These are phyloP conservation scores for Nilaparvata lugens DNA, from an alignment of 1,140 invertebrate species.

Conservation along the genomic window DNA sequence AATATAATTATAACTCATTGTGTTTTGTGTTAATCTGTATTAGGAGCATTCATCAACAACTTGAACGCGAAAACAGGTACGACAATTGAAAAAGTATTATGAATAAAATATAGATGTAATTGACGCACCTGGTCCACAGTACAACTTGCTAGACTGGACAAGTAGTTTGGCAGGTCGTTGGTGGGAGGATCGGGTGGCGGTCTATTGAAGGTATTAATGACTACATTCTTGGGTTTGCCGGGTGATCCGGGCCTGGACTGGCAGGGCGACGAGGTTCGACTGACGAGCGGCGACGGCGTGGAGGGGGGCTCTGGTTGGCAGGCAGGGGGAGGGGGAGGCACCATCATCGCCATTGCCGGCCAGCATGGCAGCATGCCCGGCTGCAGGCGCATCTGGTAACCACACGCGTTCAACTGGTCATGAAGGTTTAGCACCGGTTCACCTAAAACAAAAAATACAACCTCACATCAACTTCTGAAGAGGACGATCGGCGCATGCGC, in stretches of 20 bases:
- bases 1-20: no score
- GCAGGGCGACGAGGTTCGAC: constrained; percentile 40
- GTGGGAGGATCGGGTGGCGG: constrained; percentile 28
- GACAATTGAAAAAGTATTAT: no score
- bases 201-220: constrained; percentile 1
- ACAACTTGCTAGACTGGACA: constrained; percentile 29
- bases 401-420: background rate
- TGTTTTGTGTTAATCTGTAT: no score
- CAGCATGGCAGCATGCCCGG: constrained; percentile 1
- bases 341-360: constrained; percentile 32
- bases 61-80: background rate
- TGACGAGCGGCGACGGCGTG: constrained; percentile 39
- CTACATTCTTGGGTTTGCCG: constrained; percentile 24
- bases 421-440: constrained; percentile 15
- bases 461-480: no score
- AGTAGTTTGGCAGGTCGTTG: constrained; percentile 41
- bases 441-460: background rate
- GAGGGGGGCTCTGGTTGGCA: constrained; percentile 26
- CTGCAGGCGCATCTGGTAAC: constrained; percentile 3
- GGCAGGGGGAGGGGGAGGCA: constrained; percentile 17
- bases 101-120: no score
- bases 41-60: background rate
- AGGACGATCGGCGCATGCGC: no score
- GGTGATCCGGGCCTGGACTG: constrained; percentile 39
- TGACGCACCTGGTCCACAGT: constrained; percentile 7